Conservation (phyloP, 2,888 invertebrate species). For the Itoplectis maculator region DNA sequence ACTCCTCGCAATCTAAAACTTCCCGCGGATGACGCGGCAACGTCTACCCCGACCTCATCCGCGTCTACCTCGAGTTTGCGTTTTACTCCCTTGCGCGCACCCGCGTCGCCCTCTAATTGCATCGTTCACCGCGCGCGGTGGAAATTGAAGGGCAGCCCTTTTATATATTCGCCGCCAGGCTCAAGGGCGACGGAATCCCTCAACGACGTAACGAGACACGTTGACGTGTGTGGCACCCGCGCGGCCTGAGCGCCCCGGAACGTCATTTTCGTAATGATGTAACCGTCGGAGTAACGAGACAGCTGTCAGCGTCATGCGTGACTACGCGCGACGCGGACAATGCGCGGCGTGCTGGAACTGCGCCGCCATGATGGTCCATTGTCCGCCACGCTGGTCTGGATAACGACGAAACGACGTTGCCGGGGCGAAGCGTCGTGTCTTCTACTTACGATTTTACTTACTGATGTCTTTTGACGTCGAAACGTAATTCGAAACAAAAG, state of each 20-base stretch:
- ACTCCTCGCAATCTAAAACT: background rate
- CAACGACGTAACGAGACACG: constrained; percentile 53
- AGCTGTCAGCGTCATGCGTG: constrained; percentile 53
- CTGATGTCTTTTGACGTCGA: too few species aligned
- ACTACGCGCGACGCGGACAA: background rate
- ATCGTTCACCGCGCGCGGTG: constrained; percentile 6
- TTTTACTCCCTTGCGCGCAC: background rate
- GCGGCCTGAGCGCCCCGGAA: background rate
- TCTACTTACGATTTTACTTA: background rate
- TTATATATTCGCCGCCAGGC: background rate
- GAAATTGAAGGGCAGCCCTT: constrained; percentile 31
- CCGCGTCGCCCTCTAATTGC: background rate
- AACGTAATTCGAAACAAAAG: too few species aligned
- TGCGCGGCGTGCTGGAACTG: background rate
- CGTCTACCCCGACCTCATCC: too few species aligned
- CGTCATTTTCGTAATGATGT: constrained; percentile 53
- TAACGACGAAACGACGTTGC: constrained; percentile 23
- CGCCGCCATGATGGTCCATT: background rate
- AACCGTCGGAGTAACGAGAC: constrained; percentile 53
- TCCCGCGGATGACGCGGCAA: constrained; percentile 4
- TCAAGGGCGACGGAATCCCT: background rate
- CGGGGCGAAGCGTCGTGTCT: background rate
- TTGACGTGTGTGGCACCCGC: constrained; percentile 1
- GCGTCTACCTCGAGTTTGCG: too few species aligned
- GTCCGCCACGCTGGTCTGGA: background rate